Conservation (phyloP, 2,888 invertebrate species). For the Dione juno region DNA sequence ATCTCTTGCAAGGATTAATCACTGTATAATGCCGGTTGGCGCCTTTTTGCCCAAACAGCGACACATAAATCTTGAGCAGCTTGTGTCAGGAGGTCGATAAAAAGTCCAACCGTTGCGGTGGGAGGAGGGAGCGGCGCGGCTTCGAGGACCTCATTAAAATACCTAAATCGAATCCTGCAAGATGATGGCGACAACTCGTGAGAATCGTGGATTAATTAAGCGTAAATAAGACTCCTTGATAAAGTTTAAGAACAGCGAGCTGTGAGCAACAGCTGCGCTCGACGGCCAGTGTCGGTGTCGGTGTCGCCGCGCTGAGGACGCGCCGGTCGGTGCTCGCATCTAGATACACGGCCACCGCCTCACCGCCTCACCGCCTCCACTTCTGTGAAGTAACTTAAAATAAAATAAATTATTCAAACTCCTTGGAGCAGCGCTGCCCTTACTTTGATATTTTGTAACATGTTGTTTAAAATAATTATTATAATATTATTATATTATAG, state of each 20-base stretch:
- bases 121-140: slow-evolving; percentile 22
- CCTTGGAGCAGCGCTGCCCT: background rate
- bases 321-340: background rate
- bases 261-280: background rate
- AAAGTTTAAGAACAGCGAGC: slow-evolving; percentile 27
- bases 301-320: background rate
- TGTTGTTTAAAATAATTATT: no score
- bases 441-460: background rate
- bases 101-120: slow-evolving; percentile 13
- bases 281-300: background rate
- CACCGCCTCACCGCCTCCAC: background rate
- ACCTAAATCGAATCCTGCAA: slow-evolving; percentile 62
- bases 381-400: slow-evolving; percentile 14
- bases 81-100: slow-evolving; percentile 36
- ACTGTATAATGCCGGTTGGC: slow-evolving; percentile 26
- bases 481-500: no score
- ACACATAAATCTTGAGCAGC: slow-evolving; percentile 42
- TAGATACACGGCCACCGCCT: slow-evolving; percentile 6
- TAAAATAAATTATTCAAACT: slow-evolving; percentile 9
- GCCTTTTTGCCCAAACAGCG: slow-evolving; percentile 44
- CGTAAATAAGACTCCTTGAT: slow-evolving; percentile 50
- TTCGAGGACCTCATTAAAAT: slow-evolving; percentile 71
- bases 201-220: slow-evolving; percentile 69
- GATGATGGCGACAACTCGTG: slow-evolving; percentile 57
- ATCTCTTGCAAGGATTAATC: slow-evolving; percentile 7